phyloP scores from a whole-genome alignment of 2,797 vertebrate species.

The Scolopax rusticola region DNA sequence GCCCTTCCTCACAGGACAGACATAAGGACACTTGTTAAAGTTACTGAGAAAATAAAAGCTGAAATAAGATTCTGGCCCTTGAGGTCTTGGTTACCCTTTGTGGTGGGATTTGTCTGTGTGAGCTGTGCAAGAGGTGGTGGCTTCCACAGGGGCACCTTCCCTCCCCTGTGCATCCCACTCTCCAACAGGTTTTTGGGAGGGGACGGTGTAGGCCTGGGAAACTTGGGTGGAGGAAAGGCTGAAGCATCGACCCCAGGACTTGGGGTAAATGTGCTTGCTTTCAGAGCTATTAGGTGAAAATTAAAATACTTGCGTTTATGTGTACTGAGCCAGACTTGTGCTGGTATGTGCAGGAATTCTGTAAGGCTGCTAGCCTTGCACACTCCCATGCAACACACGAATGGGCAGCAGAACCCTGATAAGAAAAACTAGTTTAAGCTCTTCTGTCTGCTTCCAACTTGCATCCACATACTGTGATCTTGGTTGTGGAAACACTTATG shows the following conservation, averaged over 20 bases:
- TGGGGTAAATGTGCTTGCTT: not conserved
- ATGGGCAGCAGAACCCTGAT: not conserved
- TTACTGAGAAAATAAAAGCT: not conserved
- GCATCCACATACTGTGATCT: not conserved
- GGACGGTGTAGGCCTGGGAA: not conserved
- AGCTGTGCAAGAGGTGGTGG: fast-evolving
- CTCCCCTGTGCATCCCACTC: fast-evolving
- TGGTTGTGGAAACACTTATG: not conserved
- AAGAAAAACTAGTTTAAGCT: not conserved
- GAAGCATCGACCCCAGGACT: not conserved
- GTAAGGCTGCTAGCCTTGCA: not conserved
- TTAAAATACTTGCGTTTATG: not conserved
- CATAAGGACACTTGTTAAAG: not conserved
- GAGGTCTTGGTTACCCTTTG: not conserved
- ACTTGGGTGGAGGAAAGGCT: too few relatives aligned
- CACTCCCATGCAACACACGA: fast-evolving
- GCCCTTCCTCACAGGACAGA: not conserved
- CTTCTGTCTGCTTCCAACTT: not conserved
- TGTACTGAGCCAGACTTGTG: not conserved
- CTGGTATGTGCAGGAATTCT: not conserved
- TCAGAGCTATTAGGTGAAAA: not conserved
- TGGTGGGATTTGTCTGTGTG: fast-evolving
- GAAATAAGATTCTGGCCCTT: not conserved
- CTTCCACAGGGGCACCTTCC: not conserved
- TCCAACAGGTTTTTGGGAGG: not conserved